Evolutionary conservation across 2,113 vertebrate genomes (phyloP).

Genomic region (Zapus hudsonius): DNA sequence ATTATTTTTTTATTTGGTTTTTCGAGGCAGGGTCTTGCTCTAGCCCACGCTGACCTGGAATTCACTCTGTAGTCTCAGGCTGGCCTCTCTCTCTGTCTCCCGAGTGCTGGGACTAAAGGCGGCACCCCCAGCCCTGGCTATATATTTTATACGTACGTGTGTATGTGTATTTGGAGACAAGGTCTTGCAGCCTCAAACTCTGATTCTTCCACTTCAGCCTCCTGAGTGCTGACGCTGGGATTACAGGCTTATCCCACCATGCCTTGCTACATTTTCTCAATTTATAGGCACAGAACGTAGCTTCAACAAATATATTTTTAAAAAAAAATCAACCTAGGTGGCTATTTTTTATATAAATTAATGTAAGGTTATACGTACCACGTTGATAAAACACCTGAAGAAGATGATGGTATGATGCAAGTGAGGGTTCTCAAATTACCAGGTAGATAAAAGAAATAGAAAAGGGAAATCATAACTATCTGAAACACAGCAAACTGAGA

Average conservation of each 20-base stretch:
- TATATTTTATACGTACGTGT: too few species aligned
- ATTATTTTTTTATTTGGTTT: too few species aligned
- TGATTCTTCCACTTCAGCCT: not conserved
- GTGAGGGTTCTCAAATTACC: conserved; percentile 89
- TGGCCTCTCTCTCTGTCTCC: too few species aligned
- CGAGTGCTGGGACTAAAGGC: too few species aligned
- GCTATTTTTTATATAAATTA: not conserved
- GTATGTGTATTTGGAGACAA: too few species aligned
- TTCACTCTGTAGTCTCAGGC: too few species aligned
- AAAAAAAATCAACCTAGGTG: not conserved
- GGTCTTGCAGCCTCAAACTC: too few species aligned
- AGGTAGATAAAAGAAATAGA: not conserved
- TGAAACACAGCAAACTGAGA: not conserved
- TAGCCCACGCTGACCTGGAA: too few species aligned
- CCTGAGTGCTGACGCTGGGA: not conserved
- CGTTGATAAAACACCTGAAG: conserved; percentile 86
- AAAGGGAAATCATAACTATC: conserved; percentile 11
- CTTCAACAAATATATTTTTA: not conserved
- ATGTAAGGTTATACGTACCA: conserved; percentile 83
- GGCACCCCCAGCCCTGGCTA: too few species aligned
- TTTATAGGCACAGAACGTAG: not conserved
- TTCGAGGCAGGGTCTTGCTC: too few species aligned
- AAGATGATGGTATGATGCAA: conserved; percentile 91
- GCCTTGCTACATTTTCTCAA: not conserved
- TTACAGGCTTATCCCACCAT: not conserved